Evolutionary conservation across 2,888 invertebrate species (phyloP).

Genomic region (Epistrophella euchroma): DNA sequence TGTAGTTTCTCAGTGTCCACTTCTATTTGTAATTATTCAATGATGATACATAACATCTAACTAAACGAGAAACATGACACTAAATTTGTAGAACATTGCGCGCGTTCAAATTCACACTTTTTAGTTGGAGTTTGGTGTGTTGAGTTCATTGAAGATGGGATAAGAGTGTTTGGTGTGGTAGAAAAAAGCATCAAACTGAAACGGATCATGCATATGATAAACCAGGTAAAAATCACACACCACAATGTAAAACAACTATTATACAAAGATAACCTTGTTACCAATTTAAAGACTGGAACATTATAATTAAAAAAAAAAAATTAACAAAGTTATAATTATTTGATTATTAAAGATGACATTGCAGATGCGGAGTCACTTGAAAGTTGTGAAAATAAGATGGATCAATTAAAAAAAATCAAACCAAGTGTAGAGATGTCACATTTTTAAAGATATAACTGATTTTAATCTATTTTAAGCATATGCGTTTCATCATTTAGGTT

Average conservation of each 20-base stretch:
- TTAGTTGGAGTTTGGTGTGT: slow-evolving; percentile 27
- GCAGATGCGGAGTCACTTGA: neutral
- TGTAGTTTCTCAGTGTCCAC: too few relatives aligned
- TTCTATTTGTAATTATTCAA: too few relatives aligned
- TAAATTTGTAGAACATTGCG: slow-evolving; percentile 56
- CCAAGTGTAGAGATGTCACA: neutral
- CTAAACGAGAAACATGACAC: slow-evolving; percentile 66
- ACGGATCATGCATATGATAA: slow-evolving; percentile 28
- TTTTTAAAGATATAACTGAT: neutral
- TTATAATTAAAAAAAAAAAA: slow-evolving; percentile 22
- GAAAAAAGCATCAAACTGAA: slow-evolving; percentile 49
- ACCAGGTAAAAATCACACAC: slow-evolving; percentile 21
- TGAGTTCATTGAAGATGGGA: neutral
- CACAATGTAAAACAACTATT: neutral
- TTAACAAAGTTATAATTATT: neutral
- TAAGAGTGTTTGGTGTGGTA: neutral
- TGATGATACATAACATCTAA: slow-evolving; percentile 51
- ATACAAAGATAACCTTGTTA: slow-evolving; percentile 49
- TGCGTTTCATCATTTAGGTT: neutral
- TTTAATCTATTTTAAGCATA: neutral
- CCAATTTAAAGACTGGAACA: slow-evolving; percentile 42
- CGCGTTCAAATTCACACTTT: slow-evolving; percentile 64
- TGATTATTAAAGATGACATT: slow-evolving; percentile 26
- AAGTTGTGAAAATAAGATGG: neutral
- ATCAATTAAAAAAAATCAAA: neutral